A percentile compares a stretch with the other conserved stretches of the same genome.
Evolutionary conservation across 2,113 vertebrate genomes (phyloP).

Genomic region (Protomyctophum bolini): DNA sequence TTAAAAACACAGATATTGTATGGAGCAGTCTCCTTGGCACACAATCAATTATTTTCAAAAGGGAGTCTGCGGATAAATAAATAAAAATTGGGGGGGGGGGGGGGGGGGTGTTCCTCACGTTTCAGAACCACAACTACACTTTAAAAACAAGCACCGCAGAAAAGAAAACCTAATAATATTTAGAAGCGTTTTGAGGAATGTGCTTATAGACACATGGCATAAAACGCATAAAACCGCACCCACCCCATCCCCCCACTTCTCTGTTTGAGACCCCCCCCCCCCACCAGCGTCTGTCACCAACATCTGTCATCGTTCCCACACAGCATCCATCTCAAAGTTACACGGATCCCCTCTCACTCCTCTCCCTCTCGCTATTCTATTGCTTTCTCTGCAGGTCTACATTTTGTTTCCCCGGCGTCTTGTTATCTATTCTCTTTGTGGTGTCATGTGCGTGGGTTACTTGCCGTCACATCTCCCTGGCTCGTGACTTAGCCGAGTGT

Average conservation of each 20-base stretch:
- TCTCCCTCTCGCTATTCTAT: neutral
- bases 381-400: neutral
- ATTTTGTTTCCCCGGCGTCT: neutral
- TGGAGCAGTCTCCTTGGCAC: too few species aligned
- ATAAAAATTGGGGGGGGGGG: too few species aligned
- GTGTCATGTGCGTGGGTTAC: too few species aligned
- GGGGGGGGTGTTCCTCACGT: too few species aligned
- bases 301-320: conserved; percentile 56
- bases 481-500: neutral
- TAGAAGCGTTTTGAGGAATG: too few species aligned
- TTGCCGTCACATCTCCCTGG: conserved; percentile 4
- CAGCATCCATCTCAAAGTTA: conserved; percentile 1
- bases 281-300: conserved; percentile 40
- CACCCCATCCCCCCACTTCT: neutral
- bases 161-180: too few species aligned
- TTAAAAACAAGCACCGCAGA: too few species aligned
- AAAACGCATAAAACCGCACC: conserved; percentile 19
- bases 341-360: conserved; percentile 1
- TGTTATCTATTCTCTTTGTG: neutral
- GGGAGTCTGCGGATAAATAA: too few species aligned
- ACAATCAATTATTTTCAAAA: too few species aligned
- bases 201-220: neutral
- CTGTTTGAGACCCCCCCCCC: conserved; percentile 39
- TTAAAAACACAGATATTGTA: too few species aligned
- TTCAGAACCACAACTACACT: too few species aligned